These are phyloP conservation scores for Oreocharis arfaki DNA, from an alignment of 2,113 vertebrate genomes.

Conservation along the genomic window DNA sequence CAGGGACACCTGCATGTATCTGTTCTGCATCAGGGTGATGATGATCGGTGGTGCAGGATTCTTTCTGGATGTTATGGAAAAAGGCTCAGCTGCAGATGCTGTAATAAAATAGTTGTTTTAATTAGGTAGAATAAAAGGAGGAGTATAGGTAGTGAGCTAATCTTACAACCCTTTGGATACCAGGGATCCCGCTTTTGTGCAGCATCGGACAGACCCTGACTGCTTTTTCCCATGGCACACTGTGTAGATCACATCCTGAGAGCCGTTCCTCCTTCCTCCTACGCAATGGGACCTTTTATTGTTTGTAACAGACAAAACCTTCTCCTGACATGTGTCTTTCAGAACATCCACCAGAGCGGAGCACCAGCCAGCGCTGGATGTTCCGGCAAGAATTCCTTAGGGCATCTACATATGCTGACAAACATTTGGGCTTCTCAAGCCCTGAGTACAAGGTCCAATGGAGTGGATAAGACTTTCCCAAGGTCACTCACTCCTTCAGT, in stretches of 20 bases:
- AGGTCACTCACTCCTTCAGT: background rate
- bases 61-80: background rate
- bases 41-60: background rate
- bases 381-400: background rate
- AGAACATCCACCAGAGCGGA: background rate
- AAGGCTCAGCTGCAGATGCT: background rate
- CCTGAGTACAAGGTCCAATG: background rate
- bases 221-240: background rate
- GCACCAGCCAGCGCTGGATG: background rate
- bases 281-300: background rate
- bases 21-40: background rate
- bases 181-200: fast-evolving
- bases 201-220: background rate
- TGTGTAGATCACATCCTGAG: background rate
- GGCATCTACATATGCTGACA: background rate
- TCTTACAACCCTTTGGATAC: background rate
- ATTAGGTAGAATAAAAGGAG: background rate
- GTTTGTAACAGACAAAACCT: background rate
- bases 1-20: background rate
- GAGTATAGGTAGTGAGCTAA: background rate
- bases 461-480: background rate
- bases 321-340: background rate
- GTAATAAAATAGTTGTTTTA: background rate
- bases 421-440: background rate
- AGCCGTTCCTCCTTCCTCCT: background rate